Evolutionary conservation across 2,888 invertebrate species (phyloP), one percentile per base, ranked within the genome.

Genomic region (Antheraea assamensis): DNA sequence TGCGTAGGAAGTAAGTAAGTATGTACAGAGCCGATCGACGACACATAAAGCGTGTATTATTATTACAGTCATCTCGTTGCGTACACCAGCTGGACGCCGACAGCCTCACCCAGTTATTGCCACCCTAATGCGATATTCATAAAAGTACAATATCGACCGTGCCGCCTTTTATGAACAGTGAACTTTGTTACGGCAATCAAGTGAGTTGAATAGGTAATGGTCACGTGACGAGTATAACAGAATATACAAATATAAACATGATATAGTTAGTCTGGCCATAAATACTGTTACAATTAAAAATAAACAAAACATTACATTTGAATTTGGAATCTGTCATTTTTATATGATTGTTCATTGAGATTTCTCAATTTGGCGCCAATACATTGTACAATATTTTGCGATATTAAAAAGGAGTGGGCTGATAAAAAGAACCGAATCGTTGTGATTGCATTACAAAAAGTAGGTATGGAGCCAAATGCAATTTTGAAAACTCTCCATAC

Each of bases 1-100:
- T 68, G n/a, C 73, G 68, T 71, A 31, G 66, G 8, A 68, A 70
- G 74, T 70, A 68, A 70, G 74, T 70, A 68, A 70, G 24, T 42
- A 42, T 55, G 21, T 61, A 13, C 27, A 27, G 10, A 74, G 35
- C 35, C 68, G 35, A 42, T 27, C n/a, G 24, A 35, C 42, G 68
- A 27, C 55, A 74, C 75, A 84, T 86, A 87, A 85, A 83, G 82
- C 71, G 75, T 52, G 74, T 75, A 78, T 81, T 80, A 78, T 81
- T 80, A 83, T 85, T 83, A 80, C 80, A 79, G 80, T 80, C 82
- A 81, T 81, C 78, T 74, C 49, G 68, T 66, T 64, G 71, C 64
- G 52, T 86, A 79, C 85, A 87, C 78, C 89, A 88, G 89, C 86
- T 87, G 88, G 87, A 83, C 71, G 74, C 84, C 78, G 58, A 47